These are phyloP conservation scores for Grallaria varia DNA, from an alignment of 2,113 vertebrate genomes.

Conservation along the genomic window DNA sequence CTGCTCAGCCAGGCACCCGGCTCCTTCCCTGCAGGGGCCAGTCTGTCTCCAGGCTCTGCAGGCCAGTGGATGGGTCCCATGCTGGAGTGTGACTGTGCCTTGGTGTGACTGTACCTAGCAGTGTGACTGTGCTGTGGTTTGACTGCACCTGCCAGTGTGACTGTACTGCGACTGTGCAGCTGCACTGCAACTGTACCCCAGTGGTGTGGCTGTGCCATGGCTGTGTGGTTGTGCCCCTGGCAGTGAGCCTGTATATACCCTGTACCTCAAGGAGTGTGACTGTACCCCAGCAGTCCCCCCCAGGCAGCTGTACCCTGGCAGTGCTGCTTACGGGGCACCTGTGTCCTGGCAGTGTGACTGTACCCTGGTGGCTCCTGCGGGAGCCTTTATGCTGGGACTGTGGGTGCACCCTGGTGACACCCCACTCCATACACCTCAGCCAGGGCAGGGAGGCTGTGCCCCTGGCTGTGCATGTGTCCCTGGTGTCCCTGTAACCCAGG, in stretches of 20 bases:
- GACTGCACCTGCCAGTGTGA: background rate
- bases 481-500: background rate
- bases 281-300: background rate
- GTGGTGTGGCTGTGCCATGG: background rate
- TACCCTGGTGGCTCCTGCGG: background rate
- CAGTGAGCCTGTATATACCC: background rate
- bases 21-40: background rate
- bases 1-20: background rate
- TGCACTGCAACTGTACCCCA: background rate
- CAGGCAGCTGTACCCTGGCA: background rate
- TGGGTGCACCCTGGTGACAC: background rate
- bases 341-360: background rate
- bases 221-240: background rate
- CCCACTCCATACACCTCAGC: accelerated
- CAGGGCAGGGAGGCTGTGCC: background rate
- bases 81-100: no score
- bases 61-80: no score
- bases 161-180: background rate
- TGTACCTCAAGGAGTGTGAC: background rate
- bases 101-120: background rate
- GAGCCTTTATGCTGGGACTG: background rate
- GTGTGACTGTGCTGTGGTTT: background rate
- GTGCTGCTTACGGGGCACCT: background rate
- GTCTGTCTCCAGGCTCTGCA: background rate
- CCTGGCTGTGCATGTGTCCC: background rate